A percentile compares a stretch with the other conserved stretches of the same genome.
phyloP scores from a whole-genome alignment of 2,797 vertebrate genomes.

The Tolypeutes matacus region DNA sequence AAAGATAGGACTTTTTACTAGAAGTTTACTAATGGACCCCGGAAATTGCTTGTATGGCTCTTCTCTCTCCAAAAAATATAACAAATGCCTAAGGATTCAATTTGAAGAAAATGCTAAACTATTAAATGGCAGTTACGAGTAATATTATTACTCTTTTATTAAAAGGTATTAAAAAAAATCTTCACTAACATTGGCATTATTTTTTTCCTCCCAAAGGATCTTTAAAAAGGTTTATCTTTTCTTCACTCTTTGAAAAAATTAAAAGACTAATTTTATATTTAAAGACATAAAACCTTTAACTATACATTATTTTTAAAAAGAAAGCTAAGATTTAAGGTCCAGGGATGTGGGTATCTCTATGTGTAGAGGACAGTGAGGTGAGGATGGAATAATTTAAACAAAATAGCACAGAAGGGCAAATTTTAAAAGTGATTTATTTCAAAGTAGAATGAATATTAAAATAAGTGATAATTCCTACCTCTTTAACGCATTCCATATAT shows the following conservation, averaged over 20 bases:
- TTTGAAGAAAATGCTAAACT: background rate
- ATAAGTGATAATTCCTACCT: background rate
- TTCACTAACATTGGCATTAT: background rate
- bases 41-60: background rate
- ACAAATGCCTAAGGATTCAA: background rate
- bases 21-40: background rate
- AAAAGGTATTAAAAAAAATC: background rate
- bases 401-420: background rate
- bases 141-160: background rate
- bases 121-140: background rate
- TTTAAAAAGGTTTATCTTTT: background rate
- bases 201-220: background rate
- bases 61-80: background rate
- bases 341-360: background rate
- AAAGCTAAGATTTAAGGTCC: background rate
- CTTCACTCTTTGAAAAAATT: conserved; percentile 3
- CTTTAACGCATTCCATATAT: background rate
- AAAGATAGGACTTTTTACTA: background rate
- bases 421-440: conserved; percentile 10
- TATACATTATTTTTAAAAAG: background rate
- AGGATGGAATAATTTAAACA: background rate
- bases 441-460: conserved; percentile 16
- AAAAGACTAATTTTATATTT: background rate
- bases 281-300: background rate
- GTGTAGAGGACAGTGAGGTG: background rate